Evolutionary conservation across 2,888 invertebrate species (phyloP), one percentile per base, ranked within the genome.

Genomic region (Megaustenia siamemsis): DNA sequence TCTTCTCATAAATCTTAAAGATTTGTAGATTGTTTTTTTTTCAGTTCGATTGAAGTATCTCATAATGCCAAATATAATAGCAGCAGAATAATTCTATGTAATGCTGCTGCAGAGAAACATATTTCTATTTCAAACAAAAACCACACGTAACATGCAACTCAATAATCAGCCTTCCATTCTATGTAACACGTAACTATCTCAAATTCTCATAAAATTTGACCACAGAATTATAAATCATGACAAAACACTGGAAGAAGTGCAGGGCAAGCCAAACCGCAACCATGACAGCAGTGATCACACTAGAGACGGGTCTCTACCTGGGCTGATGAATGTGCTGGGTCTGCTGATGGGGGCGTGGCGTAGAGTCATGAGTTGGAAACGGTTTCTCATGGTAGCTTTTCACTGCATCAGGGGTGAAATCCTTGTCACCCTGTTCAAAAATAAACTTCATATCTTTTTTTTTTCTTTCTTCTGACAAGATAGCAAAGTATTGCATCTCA

Each of bases 351-450:
- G 78, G 78, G 5, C 83, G 96, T 90, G 96, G 96, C 92, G 92
- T 95, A 83, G 93, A 93, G 69, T 95, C 95, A 87, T 95, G 95
- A 80, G 95, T 95, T 82, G 98, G 97, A 75, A 96, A 96, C 80
- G 96, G 96, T 95, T 97, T 96, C 94, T 97, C 96, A 93, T 98
- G 96, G 94, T 97, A 95, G 94, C 95, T 95, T 92, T 98, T 97
- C 0, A 97, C 97, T 0, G 98, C 97, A 92, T 97, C 97, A 0
- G 97, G 96, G 32, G 97, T 96, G 93, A 97, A 98, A 94, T 98
- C 98, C 12, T 96, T 96, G 91, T 97, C 96, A 45, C 97, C 97
- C 94, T 94, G 87, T 28, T 18, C 15, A 49, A 73, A 49, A 10
- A 69, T 18, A 10, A 40, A 38, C 24, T 40, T 38, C 24, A 5